Evolutionary conservation across 2,888 invertebrate genomes (phyloP), one percentile per base, ranked within the genome.

Genomic region (Gibbula magus): DNA sequence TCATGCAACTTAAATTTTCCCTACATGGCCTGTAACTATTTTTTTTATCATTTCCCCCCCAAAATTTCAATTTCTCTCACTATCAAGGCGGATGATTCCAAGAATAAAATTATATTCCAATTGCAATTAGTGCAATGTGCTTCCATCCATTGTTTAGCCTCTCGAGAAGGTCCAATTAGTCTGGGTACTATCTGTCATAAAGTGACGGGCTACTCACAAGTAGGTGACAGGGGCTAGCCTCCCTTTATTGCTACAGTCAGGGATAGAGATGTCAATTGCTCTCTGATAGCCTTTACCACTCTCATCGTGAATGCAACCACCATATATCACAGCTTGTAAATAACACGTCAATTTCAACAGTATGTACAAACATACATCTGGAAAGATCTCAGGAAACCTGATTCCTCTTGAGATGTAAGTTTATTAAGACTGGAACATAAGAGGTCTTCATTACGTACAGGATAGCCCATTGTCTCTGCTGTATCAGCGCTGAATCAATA

Each of bases 211-310:
- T 13, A 18, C 8, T 70, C 20, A 70, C 70, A 39, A 70, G 70
- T 39, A 70, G 70, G 39, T 35, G 70, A 20, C 70, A 70, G 13
- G 39, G 32, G 32, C 29, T 29, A 70, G 70, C n/a, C 32, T 35
- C n/a, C n/a, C 32, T 70, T 70, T 70, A 70, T 70, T 70, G 39
- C 39, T 20, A 20, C 70, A 20, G 39, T 32, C 10, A 20, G 70
- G 70, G 70, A 35, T 70, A 70, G 29, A 70, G 70, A 35, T 70
- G 70, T 70, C 70, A 70, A 70, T 70, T 70, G 70, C 35, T 20
- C 29, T 35, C 70, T n/a, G 70, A 70, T 70, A 70, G 61, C 29
- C 61, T 61, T 61, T 29, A n/a, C 61, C 29, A 25, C 61, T 25
- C 61, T 29, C 61, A 25, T 22, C 29, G 29, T 61, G 7, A 22